Evolutionary conservation across 1,140 invertebrate species (phyloP).

Genomic region (Drosophila elegans): DNA sequence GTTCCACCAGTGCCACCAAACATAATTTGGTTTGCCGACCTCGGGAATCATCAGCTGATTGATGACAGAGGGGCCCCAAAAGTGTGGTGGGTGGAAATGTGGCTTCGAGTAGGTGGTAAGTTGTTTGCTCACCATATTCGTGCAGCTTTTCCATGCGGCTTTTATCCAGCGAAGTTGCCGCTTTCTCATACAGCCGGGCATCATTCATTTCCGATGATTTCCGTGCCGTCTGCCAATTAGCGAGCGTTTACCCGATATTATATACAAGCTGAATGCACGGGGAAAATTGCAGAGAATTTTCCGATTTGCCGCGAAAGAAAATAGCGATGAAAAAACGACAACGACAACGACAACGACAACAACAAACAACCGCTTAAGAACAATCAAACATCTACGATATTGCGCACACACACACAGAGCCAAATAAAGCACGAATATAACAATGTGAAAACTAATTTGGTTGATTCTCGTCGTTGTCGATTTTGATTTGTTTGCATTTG

Average conservation of each 20-base stretch:
- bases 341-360: neutral
- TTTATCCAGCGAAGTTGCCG: slow-evolving; percentile 50
- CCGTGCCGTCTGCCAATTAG: slow-evolving; percentile 73
- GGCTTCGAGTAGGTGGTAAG: slow-evolving; percentile 1
- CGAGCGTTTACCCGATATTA: slow-evolving; percentile 63
- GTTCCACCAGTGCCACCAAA: slow-evolving; percentile 17
- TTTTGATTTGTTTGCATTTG: slow-evolving; percentile 54
- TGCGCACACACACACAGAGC: slow-evolving; percentile 1
- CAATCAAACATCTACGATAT: slow-evolving; percentile 23
- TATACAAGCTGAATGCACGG: slow-evolving; percentile 11
- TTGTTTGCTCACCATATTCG: slow-evolving; percentile 60
- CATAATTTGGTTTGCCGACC: slow-evolving; percentile 49
- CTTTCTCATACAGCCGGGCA: slow-evolving; percentile 46
- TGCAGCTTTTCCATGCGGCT: slow-evolving; percentile 46
- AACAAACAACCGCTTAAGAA: slow-evolving; percentile 39
- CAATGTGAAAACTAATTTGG: slow-evolving; percentile 74
- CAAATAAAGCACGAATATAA: slow-evolving; percentile 37
- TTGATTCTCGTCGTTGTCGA: slow-evolving; percentile 39
- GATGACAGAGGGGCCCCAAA: slow-evolving; percentile 46
- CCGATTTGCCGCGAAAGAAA: slow-evolving; percentile 41
- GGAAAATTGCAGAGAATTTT: slow-evolving; percentile 55
- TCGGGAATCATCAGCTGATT: slow-evolving; percentile 71
- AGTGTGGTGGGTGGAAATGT: slow-evolving; percentile 1
- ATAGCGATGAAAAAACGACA: neutral
- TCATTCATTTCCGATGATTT: slow-evolving; percentile 68